Evolutionary conservation across 2,888 invertebrate species (phyloP), one percentile per base, ranked within the genome.

Genomic region (Ichneumoninae sp.): DNA sequence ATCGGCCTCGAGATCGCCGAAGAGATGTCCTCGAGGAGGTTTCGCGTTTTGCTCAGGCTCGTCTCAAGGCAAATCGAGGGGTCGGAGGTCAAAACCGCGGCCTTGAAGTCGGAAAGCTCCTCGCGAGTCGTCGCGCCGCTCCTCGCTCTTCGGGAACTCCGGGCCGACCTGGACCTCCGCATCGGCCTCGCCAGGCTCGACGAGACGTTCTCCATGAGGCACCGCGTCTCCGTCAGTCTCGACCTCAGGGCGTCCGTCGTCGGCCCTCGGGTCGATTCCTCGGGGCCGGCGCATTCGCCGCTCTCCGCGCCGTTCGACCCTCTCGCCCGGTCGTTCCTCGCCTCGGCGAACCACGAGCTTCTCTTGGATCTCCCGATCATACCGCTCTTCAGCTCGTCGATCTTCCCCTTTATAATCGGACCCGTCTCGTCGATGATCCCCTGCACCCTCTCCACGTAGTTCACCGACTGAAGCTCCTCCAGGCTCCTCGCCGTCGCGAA

Each of bases 401-500:
- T 78, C 44, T 91, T 91, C 10, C 91, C 89, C 65, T 88, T 89
- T 50, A 90, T 91, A n/a, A 91, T 87, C 19, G 90, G 89, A 36
- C 89, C 89, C 0, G 91, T 91, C 44, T 90, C 89, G 52, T 91
- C 90, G n/a, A 93, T 91, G 3, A 91, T 90, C n/a, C 90, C 88
- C 54, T 92, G 92, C 6, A 93, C 91, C 65, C 90, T 90, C 44
- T 90, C 89, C 0, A 92, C 90, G 50, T 92, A 92, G 50, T 89
- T 88, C 0, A 89, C 79, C 3, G 90, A 88, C 62, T 91, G 90
- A 0, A 91, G 75, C 22, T 92, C 92, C 30, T 92, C 90, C 22
- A 91, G 78, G 36, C 90, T 91, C 44, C 83, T 83, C 19, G 89
- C 87, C 1, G 85, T 87, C 0, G 88, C 87, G 30, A 91, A 89